These are phyloP conservation scores for Planiliza haematocheilus DNA, from an alignment of 2,113 vertebrate genomes.

Conservation along the genomic window DNA sequence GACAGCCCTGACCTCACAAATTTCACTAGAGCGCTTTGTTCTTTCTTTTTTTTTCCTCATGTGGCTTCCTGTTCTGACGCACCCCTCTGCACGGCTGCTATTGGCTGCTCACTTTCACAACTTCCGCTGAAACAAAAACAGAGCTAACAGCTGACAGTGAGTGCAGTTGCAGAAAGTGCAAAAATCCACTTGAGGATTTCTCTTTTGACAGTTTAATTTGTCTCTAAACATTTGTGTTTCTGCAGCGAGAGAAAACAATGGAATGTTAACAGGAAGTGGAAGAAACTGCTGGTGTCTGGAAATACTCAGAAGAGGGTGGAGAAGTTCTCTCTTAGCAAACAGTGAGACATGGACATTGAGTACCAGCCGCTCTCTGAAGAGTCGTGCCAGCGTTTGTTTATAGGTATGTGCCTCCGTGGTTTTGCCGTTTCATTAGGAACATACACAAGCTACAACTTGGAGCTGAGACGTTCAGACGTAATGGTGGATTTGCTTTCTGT, in stretches of 20 bases:
- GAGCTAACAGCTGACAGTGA: constrained; percentile 56
- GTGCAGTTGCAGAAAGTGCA: neutral
- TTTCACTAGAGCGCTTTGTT: neutral
- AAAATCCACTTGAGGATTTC: neutral
- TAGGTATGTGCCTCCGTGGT: constrained; percentile 65
- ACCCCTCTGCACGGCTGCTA: constrained; percentile 26
- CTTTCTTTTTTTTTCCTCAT: neutral
- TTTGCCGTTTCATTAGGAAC: neutral
- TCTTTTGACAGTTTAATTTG: neutral
- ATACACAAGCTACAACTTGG: neutral
- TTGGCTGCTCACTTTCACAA: constrained; percentile 61
- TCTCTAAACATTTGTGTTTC: neutral
- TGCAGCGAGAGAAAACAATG: constrained; percentile 21
- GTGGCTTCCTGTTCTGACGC: constrained; percentile 70
- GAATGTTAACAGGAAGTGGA: constrained; percentile 55
- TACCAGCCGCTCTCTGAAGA: constrained; percentile 57
- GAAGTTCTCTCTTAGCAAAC: constrained; percentile 28
- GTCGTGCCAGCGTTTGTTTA: constrained; percentile 47
- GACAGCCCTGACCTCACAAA: neutral
- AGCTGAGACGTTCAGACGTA: neutral
- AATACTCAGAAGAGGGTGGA: constrained; percentile 31
- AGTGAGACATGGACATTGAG: constrained; percentile 67
- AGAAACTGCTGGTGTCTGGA: constrained; percentile 47
- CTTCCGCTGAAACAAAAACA: constrained; percentile 77
- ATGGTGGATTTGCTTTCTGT: neutral